phyloP scores from a whole-genome alignment of 30 jellyfish, hydroid and myxozoan species.

The Hydra vulgaris region DNA sequence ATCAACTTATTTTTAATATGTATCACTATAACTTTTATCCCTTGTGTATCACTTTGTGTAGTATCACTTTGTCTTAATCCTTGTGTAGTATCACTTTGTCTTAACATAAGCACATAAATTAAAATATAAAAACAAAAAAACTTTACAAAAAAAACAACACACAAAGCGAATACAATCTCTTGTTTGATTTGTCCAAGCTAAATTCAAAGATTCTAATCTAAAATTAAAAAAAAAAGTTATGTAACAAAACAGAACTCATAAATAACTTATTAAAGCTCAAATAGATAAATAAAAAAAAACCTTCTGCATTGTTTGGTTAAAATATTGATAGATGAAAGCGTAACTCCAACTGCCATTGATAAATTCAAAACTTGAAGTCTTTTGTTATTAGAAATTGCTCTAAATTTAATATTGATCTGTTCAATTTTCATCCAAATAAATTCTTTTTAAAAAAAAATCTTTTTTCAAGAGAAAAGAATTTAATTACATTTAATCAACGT shows the following conservation, averaged over 20 bases:
- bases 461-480: too few relatives aligned
- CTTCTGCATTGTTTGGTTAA: conserved; percentile 13
- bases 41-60: too few relatives aligned
- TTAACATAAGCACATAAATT: too few relatives aligned
- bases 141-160: background rate
- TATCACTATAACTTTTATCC: too few relatives aligned
- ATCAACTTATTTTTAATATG: too few relatives aligned
- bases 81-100: too few relatives aligned
- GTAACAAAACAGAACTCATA: background rate
- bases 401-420: background rate
- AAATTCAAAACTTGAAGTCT: conserved; percentile 20
- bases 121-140: too few relatives aligned
- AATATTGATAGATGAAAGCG: conserved; percentile 5
- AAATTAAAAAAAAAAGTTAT: background rate
- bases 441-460: background rate
- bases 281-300: background rate
- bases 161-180: conserved; percentile 23
- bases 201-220: conserved; percentile 13
- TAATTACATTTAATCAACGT: background rate
- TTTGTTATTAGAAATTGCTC: conserved; percentile 9
- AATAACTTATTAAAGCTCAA: too few relatives aligned
- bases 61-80: too few relatives aligned
- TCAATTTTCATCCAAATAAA: too few relatives aligned
- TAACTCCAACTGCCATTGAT: conserved; percentile 20
- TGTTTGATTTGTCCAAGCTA: conserved; percentile 36